Evolutionary conservation across 2,888 invertebrate genomes (phyloP).

Genomic region (Mayetiola destructor): DNA sequence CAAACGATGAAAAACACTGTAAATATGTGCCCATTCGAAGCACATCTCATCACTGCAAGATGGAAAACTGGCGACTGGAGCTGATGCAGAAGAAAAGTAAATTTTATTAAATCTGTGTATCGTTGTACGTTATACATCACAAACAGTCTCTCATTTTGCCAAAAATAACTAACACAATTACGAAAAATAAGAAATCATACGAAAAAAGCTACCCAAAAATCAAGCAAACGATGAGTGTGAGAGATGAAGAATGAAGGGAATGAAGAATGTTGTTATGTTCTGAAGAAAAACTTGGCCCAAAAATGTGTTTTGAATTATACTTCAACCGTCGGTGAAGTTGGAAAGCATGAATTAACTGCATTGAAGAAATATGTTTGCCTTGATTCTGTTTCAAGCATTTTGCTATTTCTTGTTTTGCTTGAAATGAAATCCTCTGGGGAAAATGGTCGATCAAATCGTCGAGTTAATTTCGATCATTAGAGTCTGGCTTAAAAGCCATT

Average conservation of each 20-base stretch:
- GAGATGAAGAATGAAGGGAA: not conserved
- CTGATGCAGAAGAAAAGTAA: too few species aligned
- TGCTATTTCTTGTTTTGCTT: not conserved
- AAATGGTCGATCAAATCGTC: too few species aligned
- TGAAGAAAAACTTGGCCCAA: constrained; percentile 3
- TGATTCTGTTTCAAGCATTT: not conserved
- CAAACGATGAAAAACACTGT: not conserved
- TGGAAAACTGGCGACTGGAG: too few species aligned
- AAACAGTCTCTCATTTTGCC: not conserved
- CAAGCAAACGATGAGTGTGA: not conserved
- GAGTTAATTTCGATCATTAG: too few species aligned
- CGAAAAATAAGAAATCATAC: not conserved
- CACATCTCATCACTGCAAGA: too few species aligned
- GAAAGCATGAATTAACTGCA: constrained; percentile 3
- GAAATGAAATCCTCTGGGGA: not conserved
- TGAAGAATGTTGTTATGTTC: not conserved
- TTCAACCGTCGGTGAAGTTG: not conserved
- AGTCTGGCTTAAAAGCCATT: too few species aligned
- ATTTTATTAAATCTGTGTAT: not conserved
- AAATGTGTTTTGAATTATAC: constrained; percentile 10
- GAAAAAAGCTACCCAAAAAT: not conserved
- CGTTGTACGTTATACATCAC: not conserved
- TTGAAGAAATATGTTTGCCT: not conserved
- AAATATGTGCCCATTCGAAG: too few species aligned
- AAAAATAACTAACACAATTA: not conserved